Base-by-base conservation (phyloP, 2,113 vertebrate genomes). In the Cebidichthys violaceus region DNA sequence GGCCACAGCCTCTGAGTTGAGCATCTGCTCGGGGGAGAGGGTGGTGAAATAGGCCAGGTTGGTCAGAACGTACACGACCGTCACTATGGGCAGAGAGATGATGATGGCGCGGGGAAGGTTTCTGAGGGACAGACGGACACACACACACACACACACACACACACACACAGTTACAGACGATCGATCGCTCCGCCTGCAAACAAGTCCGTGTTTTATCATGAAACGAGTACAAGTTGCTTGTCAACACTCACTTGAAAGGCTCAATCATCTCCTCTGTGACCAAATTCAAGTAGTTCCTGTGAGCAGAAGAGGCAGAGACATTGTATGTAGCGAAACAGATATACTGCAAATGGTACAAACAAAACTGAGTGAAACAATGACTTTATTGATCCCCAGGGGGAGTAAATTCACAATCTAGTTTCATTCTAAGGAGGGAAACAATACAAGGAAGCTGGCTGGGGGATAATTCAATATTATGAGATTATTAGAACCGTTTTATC, bases 251-350 rank as follows among this genome's bases (percentile, higher is more conserved):
- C 98, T 96, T 98, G 94, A 96, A 99, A 11, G 98, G 97, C 7
- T 99, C 97, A 6, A 99, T 99, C 98, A 99, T 99, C 94, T 99
- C 98, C 85, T 99, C 98, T 0, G 97, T 99, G 31, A 99, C 98
- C 69, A 99, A 98, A 86, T 99, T 99, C 95, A 99, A 94, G 93
- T 99, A 99, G 91, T 99, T 99, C 98, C 98, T 99, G 91, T 1
- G 92, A 92, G 65, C 15, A 64, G 79, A 90, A 4, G 9, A 66
- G 2, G 8, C 18, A 79, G 27, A 65, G 17, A 24, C 10, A 37
- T 1, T 9, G 20, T 35, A 18, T 2, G 6, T 9, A 24, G 41
- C 8, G 5, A 17, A 57, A 27, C 29, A 50, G 5, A 24, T 11
- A 27, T 11, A 22, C 29, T 24, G 20, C 17, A 2, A 9, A 18